These are phyloP conservation scores for Onychostoma macrolepis DNA, from an alignment of 2,113 vertebrate genomes.

Conservation along the genomic window DNA sequence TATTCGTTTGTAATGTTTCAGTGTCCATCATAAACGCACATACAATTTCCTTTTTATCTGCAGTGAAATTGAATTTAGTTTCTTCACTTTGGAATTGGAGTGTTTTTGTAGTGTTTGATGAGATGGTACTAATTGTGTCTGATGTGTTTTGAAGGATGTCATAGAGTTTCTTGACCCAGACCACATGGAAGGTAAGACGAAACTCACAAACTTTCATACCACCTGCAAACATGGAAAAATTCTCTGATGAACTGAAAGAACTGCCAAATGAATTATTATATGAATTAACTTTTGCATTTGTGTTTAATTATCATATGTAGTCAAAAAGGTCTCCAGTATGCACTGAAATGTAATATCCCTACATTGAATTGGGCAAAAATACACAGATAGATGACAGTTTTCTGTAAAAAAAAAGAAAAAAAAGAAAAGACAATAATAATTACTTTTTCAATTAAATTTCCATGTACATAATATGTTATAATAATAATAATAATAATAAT, in stretches of 20 bases:
- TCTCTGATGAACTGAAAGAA: neutral
- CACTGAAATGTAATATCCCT: neutral
- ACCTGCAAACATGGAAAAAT: neutral
- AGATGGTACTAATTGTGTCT: constrained; percentile 39
- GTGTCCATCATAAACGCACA: neutral
- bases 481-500: too few species aligned
- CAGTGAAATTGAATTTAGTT: neutral
- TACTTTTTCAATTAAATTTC: too few species aligned
- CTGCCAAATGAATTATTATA: neutral
- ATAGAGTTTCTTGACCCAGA: constrained; percentile 73
- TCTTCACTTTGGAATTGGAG: neutral
- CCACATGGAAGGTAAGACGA: constrained; percentile 78
- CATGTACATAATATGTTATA: too few species aligned
- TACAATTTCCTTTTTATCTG: neutral
- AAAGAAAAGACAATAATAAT: too few species aligned
- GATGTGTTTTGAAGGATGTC: constrained; percentile 78
- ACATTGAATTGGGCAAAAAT: neutral
- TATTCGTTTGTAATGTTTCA: neutral
- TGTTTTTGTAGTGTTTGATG: neutral
- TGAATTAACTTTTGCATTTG: neutral
- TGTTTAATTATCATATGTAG: neutral
- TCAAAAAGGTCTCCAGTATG: neutral
- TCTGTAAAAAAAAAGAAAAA: neutral
- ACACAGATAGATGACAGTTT: neutral
- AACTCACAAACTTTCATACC: neutral